Evolutionary conservation across 2,797 vertebrate species (phyloP).

Genomic region (Manis pentadactyla): DNA sequence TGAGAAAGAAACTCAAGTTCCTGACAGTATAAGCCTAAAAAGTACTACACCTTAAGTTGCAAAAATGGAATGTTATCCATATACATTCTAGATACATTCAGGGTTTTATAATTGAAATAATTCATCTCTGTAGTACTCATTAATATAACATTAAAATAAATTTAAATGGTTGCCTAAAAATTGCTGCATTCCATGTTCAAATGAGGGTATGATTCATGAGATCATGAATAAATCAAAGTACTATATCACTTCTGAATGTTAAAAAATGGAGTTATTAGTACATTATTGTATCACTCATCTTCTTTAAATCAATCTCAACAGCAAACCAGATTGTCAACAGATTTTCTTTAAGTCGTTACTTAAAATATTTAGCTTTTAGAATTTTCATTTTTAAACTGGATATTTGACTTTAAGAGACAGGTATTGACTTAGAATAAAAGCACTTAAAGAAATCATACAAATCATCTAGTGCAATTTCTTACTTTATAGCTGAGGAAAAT

Average conservation of each 20-base stretch:
- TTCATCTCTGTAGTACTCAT: background rate
- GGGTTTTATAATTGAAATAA: background rate
- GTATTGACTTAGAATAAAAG: background rate
- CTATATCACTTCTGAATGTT: background rate
- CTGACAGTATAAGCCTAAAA: background rate
- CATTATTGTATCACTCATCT: background rate
- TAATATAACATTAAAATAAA: background rate
- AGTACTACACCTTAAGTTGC: background rate
- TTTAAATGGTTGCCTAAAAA: conserved; percentile 3
- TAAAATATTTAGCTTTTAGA: conserved; percentile 43
- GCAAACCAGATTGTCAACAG: background rate
- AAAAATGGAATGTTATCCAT: background rate
- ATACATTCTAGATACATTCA: background rate
- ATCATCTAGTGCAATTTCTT: background rate
- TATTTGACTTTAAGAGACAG: conserved; percentile 32
- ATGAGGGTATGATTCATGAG: background rate
- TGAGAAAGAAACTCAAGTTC: conserved; percentile 24
- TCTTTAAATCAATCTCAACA: conserved; percentile 40
- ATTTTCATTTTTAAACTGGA: conserved; percentile 48
- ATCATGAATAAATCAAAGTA: conserved; percentile 15
- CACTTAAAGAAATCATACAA: background rate
- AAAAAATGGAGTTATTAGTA: background rate
- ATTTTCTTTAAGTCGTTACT: background rate
- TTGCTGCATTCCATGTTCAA: background rate
- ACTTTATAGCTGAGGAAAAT: background rate